These are phyloP conservation scores for Glaucidium brasilianum DNA, from an alignment of 2,113 vertebrate species.

Conservation along the genomic window DNA sequence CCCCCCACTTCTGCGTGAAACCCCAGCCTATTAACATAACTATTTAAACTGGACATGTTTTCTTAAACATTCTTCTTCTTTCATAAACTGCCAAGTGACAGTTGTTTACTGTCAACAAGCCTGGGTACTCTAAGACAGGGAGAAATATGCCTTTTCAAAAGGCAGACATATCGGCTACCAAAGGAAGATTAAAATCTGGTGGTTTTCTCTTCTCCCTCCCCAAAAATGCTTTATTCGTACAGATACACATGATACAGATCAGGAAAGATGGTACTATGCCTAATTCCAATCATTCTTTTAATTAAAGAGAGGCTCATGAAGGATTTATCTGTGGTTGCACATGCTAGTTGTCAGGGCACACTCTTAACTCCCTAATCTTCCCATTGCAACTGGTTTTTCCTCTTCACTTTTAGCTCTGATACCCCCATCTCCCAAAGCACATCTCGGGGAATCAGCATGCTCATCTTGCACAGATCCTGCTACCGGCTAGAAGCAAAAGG, in stretches of 20 bases:
- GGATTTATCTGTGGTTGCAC: slow-evolving; percentile 30
- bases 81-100: slow-evolving; percentile 65
- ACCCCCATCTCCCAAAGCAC: not conserved
- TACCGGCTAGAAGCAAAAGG: not conserved
- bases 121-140: slow-evolving; percentile 10
- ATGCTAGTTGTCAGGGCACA: not conserved
- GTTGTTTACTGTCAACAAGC: slow-evolving; percentile 65
- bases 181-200: slow-evolving; percentile 49
- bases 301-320: slow-evolving; percentile 11
- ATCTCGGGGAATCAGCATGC: not conserved
- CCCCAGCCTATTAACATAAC: slow-evolving; percentile 28
- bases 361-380: slow-evolving; percentile 27
- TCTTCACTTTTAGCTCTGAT: not conserved
- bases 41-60: slow-evolving; percentile 58
- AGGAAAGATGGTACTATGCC: not conserved
- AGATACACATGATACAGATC: slow-evolving; percentile 19
- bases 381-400: not conserved
- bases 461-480: not conserved
- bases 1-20: not conserved
- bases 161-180: slow-evolving; percentile 6
- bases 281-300: slow-evolving; percentile 60
- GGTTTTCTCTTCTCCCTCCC: not conserved
- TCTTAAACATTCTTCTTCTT: slow-evolving; percentile 46
- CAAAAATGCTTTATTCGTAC: not conserved
- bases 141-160: slow-evolving; percentile 37